phyloP scores from a whole-genome alignment of 2,888 invertebrate species.

The Apamea monoglypha region DNA sequence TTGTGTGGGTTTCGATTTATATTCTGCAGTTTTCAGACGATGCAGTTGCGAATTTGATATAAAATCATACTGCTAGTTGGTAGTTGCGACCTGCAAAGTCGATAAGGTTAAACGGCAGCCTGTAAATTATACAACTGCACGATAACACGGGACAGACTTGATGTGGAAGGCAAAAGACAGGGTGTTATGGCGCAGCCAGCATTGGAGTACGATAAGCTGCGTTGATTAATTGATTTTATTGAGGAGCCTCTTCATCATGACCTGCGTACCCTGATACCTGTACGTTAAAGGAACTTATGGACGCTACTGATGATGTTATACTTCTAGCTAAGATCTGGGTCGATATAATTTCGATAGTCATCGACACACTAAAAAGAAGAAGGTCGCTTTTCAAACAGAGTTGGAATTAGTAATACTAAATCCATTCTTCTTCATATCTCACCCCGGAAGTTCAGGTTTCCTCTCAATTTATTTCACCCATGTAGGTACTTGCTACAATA shows the following conservation, averaged over 20 bases:
- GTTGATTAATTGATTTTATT: background rate
- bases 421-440: background rate
- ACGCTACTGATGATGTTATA: background rate
- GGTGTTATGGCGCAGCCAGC: background rate
- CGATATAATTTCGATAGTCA: background rate
- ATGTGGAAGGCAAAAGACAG: background rate
- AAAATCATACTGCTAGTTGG: background rate
- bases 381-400: background rate
- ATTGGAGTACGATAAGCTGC: no score
- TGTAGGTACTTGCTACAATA: no score
- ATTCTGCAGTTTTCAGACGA: slow-evolving; percentile 26
- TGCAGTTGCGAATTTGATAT: slow-evolving; percentile 11
- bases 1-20: slow-evolving; percentile 45
- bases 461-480: background rate
- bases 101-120: background rate
- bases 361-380: background rate
- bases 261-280: background rate
- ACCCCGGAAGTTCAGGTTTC: background rate
- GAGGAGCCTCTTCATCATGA: background rate
- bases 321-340: background rate
- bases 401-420: background rate
- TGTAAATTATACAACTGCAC: background rate
- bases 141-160: background rate
- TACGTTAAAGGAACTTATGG: no score
- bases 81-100: background rate